Evolutionary conservation across 2,888 invertebrate genomes (phyloP), one percentile per base, ranked within the genome.

Genomic region (Drosophila stalkeri): DNA sequence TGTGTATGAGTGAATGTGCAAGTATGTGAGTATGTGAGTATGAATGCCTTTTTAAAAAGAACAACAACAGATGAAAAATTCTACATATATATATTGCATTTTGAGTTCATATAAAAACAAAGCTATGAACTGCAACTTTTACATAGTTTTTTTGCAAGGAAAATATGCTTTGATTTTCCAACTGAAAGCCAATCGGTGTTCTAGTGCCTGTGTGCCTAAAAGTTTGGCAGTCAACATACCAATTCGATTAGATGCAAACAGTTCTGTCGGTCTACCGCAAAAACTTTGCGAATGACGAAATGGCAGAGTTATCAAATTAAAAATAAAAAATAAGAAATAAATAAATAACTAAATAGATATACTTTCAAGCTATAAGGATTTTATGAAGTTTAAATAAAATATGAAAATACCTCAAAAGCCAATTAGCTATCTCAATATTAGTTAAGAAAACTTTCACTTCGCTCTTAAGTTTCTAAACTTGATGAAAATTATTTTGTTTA

Each of bases 171-270:
- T 72, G 69, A 82, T 72, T 71, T 71, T 73, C 20, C 33, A 54
- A 27, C 64, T 46, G 60, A 64, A 54, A 41, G 61, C 44, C 39
- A 56, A n/a, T 43, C 37, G 27, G 47, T 35, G 27, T 49, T 43
- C 43, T 9, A 27, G 52, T 20, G 20, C 44, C 20, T 35, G 18
- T 59, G 31, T 63, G 49, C n/a, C n/a, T 0, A 61, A 78, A 85
- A 68, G 68, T 76, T 72, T 37, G 47, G 14, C 60, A 63, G 31
- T 20, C 49, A 64, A 56, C 64, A 80, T 72, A 66, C 35, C 86
- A 86, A 80, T 82, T 83, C 68, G 81, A 82, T 88, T 70, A 77
- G 84, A 83, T 86, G 49, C 37, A 56, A 80, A 82, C 63, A 70
- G 77, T 64, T 82, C 70, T 31, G 41, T 72, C 43, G 65, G 61